These are phyloP conservation scores for Alloplasta piceator DNA, from an alignment of 2,888 invertebrate species.

Conservation along the genomic window DNA sequence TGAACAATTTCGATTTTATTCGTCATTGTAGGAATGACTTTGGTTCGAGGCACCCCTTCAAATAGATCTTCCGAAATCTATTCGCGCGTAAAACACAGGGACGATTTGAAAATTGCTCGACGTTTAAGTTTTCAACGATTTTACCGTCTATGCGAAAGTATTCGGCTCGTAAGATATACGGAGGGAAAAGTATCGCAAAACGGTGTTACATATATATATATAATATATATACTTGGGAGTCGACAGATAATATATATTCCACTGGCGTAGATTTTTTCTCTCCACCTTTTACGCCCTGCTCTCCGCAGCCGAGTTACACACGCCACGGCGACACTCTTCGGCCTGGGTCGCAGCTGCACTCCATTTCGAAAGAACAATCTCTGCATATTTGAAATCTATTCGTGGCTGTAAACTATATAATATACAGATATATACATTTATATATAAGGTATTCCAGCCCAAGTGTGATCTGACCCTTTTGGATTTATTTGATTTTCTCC, in stretches of 20 bases:
- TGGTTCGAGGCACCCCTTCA: too few relatives aligned
- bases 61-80: too few relatives aligned
- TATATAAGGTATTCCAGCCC: too few relatives aligned
- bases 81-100: not conserved
- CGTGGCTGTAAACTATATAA: constrained; percentile 60
- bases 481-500: too few relatives aligned
- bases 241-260: constrained; percentile 60
- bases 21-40: too few relatives aligned
- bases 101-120: constrained; percentile 28
- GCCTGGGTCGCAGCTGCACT: constrained; percentile 76
- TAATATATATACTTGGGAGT: constrained; percentile 20
- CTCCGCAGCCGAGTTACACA: constrained; percentile 38
- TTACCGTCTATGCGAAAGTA: constrained; percentile 6
- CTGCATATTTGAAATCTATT: constrained; percentile 81
- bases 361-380: constrained; percentile 79
- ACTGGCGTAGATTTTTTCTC: constrained; percentile 38
- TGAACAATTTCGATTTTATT: too few relatives aligned
- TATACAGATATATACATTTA: constrained; percentile 31
- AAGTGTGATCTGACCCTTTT: too few relatives aligned
- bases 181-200: constrained; percentile 23
- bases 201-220: constrained; percentile 11
- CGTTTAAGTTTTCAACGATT: constrained; percentile 46
- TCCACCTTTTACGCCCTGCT: constrained; percentile 11
- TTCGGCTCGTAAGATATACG: constrained; percentile 4
- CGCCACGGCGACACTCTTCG: constrained; percentile 69